Base-by-base conservation (phyloP, 2,797 vertebrate genomes). In the Gobionotothen gibberifrons region DNA sequence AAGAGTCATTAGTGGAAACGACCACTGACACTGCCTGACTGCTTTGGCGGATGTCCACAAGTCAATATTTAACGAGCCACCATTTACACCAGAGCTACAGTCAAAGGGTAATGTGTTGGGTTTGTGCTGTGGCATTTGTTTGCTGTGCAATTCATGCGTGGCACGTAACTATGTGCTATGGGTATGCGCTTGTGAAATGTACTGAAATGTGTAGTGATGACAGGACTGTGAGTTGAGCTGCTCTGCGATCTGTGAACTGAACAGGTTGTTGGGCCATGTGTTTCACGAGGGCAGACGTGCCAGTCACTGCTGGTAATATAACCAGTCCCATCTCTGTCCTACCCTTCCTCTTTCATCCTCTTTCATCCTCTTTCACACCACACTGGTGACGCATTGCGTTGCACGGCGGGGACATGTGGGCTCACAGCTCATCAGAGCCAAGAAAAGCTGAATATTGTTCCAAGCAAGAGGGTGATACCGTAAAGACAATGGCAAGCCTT, bases 1-100 rank as follows among this genome's bases (percentile, higher is more conserved):
- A 87, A 81, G 82, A 72, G 84, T 90, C 90, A 90, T 89, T 86
- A 89, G 86, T 87, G 81, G 89, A 91, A 91, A 86, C 66, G 75
- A 85, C 79, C 89, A 78, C 75, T 82, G 89, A 84, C 86, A 79
- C 82, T 49, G 84, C 72, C 74, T 49, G 84, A 70, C 74, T 56
- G 62, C 58, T 12, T 81, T 86, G 89, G 86, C 84, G 16, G 36
- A 72, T n/a, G 49, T 81, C 85, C 84, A 86, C 63, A 17, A 82
- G 85, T 92, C 89, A 85, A 92, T 92, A 89, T 88, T 92, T 86
- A 88, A 87, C 82, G 3, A 88, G 62, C 64, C 69, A 32, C 49
- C 78, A 62, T 85, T 88, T 79, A 89, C 61, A 73, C 52, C 74
- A 72, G 44, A 29, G 69, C 69, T 11, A n/a, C 75, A 81, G 77